Evolutionary conservation across 2,797 vertebrate genomes (phyloP), one percentile per base, ranked within the genome.

Genomic region (Girardinus metallicus): DNA sequence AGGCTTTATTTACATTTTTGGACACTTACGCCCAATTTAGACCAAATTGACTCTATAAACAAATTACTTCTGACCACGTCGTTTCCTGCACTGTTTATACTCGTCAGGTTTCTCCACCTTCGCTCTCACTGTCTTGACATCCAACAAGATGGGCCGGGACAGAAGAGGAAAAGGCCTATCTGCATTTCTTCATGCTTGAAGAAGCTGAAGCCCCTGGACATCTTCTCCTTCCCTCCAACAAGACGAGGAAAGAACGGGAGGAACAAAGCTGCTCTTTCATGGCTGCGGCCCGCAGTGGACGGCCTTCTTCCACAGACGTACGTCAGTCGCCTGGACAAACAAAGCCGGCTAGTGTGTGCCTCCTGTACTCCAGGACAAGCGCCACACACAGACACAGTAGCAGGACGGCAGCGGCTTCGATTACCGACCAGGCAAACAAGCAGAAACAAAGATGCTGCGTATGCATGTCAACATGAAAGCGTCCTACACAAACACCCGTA

Each of bases 371-470:
- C 73, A 87, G 74, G 84, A 88, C 76, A 41, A 81, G 83, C 26
- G 86, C 89, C 91, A 90, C 91, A 90, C 90, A 80, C 90, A 94
- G 94, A 96, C 95, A 93, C 95, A 93, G 94, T 79, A 80, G 90
- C 83, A 87, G 87, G 83, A 90, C 84, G 86, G 87, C 79, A 64
- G 80, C 72, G 47, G 84, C 66, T 92, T 89, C 71, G 62, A 87
- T 96, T 96, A 95, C 94, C 41, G 11, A n/a, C 43, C 70, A 62
- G 64, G 57, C 9, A 7, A 23, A 36, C 31, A 2, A 49, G 36
- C 66, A 31, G 68, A 81, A 83, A 79, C 68, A 83, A 82, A 78
- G 82, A 94, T 87, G 86, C 91, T 78, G 75, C 41, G 43, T 57
- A 46, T 41, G 85, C 57, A 71, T 16, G 79, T 36, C 21, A 62